Conservation (phyloP, 1,140 invertebrate species). For the Bombus cullumanus region DNA sequence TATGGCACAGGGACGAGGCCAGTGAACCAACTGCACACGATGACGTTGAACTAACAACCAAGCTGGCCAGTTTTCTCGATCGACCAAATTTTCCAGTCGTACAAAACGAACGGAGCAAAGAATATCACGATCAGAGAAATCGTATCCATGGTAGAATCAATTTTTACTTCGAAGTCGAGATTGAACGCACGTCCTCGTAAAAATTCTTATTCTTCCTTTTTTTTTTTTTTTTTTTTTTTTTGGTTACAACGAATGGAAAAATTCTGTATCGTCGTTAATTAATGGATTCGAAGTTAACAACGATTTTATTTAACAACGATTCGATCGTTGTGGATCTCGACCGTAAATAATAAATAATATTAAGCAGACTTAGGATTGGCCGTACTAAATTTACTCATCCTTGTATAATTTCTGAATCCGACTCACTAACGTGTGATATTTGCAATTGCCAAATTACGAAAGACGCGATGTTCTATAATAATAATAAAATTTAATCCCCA, state of each 20-base stretch:
- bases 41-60: not conserved
- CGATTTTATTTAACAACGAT: no score
- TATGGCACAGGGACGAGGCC: constrained; percentile 11
- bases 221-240: no score
- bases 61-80: not conserved
- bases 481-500: not conserved
- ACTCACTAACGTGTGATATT: not conserved
- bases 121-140: not conserved
- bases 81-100: not conserved
- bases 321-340: no score
- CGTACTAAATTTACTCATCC: no score
- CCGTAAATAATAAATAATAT: not conserved
- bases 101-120: not conserved
- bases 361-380: not conserved
- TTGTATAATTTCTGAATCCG: no score
- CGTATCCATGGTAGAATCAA: not conserved
- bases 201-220: no score
- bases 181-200: no score
- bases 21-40: constrained; percentile 14
- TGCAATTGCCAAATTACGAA: no score
- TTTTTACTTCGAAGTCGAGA: not conserved
- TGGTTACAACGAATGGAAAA: no score
- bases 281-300: no score
- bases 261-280: no score
- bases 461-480: no score